Evolutionary conservation across 2,113 vertebrate species (phyloP), one percentile per base, ranked within the genome.

Genomic region (Hyla sarda): DNA sequence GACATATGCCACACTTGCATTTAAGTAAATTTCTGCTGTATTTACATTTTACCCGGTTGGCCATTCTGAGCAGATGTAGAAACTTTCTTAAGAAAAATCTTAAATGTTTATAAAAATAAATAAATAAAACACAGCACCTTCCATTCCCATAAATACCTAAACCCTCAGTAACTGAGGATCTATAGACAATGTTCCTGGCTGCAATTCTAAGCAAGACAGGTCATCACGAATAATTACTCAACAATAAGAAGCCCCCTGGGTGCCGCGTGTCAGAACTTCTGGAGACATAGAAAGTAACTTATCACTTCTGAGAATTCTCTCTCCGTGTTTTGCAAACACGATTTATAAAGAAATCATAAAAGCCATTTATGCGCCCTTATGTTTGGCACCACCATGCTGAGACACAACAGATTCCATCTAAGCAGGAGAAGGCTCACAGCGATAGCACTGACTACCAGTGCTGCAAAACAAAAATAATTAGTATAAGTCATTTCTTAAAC

Each of bases 401-500:
- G 80, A 30, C 45, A 5, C 25, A 25, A 37, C 56, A 12, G 16
- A 47, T 25, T 47, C 37, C 7, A 0, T 65, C 21, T 47, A 37
- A 17, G 34, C 32, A 23, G 50, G 30, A 25, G 75, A 78, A 54
- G n/a, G 50, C 48, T 12, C 50, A 25, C 56, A 48, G 79, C 2
- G 41, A 32, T 50, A 34, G 47, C 62, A 23, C 80, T 9, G 78
- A 25, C 28, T 37, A 37, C 9, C 32, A 34, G 14, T 17, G 14
- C 19, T 65, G 19, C 16, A 67, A 60, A 81, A 32, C 60, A 50
- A 32, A 82, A 82, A 71, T 71, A 48, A 69, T 82, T 82, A 82
- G 62, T 32, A 13, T 6, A 82, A 82, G 80, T 71, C 80, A 52
- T 69, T 82, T 50, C 67, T 81, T 50, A 82, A 82, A 82, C 65